Evolutionary conservation across 2,113 vertebrate genomes (phyloP).

Genomic region (Baryphthengus martii): DNA sequence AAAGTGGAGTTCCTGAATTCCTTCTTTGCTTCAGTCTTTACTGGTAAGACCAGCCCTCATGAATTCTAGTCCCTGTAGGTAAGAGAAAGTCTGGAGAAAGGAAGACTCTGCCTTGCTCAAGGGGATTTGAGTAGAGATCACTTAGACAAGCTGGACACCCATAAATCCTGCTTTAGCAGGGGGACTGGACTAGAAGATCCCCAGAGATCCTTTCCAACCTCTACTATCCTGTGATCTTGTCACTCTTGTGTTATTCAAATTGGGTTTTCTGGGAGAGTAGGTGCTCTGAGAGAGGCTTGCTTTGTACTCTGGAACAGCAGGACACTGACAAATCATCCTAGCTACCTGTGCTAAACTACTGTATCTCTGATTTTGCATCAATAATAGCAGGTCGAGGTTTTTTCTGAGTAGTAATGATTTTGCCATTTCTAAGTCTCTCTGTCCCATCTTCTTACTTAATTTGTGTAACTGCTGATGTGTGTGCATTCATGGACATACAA

Average conservation of each 20-base stretch:
- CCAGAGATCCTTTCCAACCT: no score
- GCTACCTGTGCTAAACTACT: neutral
- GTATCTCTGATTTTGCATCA: neutral
- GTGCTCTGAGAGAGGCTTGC: neutral
- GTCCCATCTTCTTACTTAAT: neutral
- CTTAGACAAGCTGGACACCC: no score
- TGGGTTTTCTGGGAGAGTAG: neutral
- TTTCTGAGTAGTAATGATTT: neutral
- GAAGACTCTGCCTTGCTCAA: no score
- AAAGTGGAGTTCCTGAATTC: no score
- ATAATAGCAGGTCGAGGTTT: neutral
- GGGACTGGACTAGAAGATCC: no score
- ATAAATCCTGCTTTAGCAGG: no score
- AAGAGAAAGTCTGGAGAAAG: no score
- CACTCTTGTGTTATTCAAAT: fast-evolving
- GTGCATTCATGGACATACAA: neutral
- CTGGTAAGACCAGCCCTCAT: no score
- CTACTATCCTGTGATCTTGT: no score
- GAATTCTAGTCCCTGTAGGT: no score
- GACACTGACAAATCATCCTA: neutral
- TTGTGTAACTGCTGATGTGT: neutral
- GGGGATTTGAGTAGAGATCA: no score
- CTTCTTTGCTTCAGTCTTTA: no score
- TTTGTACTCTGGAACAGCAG: neutral
- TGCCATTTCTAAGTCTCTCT: neutral